Evolutionary conservation across 2,888 invertebrate genomes (phyloP).

Genomic region (Uloborus plumipes): DNA sequence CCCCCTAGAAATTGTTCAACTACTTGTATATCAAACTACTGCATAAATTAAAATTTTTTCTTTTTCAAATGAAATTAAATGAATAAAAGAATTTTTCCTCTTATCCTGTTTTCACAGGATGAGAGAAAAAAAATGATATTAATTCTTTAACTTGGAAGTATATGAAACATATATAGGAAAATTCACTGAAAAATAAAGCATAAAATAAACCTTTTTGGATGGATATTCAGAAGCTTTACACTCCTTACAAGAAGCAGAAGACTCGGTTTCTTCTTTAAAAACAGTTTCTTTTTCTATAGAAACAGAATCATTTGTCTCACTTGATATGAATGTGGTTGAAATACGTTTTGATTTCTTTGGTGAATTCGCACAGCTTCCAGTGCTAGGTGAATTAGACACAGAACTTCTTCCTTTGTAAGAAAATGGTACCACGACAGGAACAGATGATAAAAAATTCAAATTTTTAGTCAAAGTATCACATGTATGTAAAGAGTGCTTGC

Average conservation of each 20-base stretch:
- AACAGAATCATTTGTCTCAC: background rate
- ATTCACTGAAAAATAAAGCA: background rate
- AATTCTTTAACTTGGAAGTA: background rate
- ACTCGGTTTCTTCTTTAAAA: conserved; percentile 2
- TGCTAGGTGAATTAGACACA: background rate
- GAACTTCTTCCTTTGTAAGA: background rate
- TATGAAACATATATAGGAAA: background rate
- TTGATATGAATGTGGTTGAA: background rate
- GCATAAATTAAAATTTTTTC: too few species aligned
- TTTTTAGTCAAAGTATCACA: conserved; percentile 51
- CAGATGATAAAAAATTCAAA: conserved; percentile 52
- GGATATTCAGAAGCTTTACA: conserved; percentile 49
- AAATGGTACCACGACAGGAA: conserved; percentile 33
- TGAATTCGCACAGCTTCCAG: background rate
- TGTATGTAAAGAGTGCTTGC: conserved; percentile 46
- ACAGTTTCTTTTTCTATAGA: conserved; percentile 28
- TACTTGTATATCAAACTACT: too few species aligned
- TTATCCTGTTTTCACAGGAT: too few species aligned
- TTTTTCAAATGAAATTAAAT: too few species aligned
- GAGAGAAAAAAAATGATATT: too few species aligned
- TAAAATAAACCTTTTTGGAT: conserved; percentile 52
- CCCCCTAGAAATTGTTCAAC: too few species aligned
- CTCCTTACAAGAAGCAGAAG: conserved; percentile 30
- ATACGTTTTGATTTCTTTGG: conserved; percentile 22
- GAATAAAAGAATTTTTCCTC: too few species aligned